Base-by-base conservation (phyloP, 2,888 invertebrate species). In the Mystacides longicornis region DNA sequence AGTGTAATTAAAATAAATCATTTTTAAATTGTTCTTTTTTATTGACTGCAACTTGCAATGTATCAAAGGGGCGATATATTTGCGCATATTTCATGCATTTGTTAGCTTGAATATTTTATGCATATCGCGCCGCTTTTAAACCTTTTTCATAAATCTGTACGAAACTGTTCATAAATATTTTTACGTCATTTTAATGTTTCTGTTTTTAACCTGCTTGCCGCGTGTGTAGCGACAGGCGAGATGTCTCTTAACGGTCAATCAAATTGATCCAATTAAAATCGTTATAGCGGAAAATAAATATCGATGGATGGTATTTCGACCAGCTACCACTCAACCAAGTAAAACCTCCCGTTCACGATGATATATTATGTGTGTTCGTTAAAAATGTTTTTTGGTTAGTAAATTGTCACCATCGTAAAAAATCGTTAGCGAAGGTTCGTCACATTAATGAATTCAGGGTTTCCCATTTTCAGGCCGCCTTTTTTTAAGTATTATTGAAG, bases 221-320 rank as follows among this genome's bases (percentile, higher is more conserved):
- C 7, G 7, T 9, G 31, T 11, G 11, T 31, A 7, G 31, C 33
- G 33, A 27, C 23, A 16, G 33, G 46, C 43, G 23, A 43, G 16
- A 46, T 46, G 21, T 20, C 52, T 45, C 27, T 27, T 51, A 46
- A 52, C 47, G 55, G 51, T 55, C 51, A 51, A 55, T 55, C 55
- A 55, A 51, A 55, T 51, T 51, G 51, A 55, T 55, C 51, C 55
- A 55, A 51, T 55, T 51, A 55, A 51, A 55, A 51, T 46, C 20
- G 27, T 21, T 22, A 52, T 46, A 27, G 7, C 27, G 14, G 51
- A 22, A n/a, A 22, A 51, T 43, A 51, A 51, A 46, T 21, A 19
- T 18, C 46, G 46, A 46, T 46, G 4, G n/a, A n/a, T n/a, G n/a
- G n/a, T n/a, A n/a, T n/a, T n/a, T n/a, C n/a, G n/a, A n/a, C n/a